These are phyloP conservation scores for Sycobia sp. DNA, from an alignment of 1,140 invertebrate genomes.

Conservation along the genomic window DNA sequence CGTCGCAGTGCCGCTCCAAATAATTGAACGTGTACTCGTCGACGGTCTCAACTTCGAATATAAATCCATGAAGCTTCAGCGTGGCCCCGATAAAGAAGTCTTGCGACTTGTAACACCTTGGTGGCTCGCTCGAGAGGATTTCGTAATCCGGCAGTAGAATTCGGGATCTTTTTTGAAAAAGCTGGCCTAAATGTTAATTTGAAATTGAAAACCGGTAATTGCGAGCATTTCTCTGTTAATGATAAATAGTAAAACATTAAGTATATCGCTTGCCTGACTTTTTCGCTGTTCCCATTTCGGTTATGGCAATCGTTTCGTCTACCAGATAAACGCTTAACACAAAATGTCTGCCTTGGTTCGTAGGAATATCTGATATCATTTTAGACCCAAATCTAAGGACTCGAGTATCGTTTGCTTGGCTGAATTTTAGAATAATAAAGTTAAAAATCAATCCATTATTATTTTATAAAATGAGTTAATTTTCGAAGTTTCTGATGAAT, in stretches of 20 bases:
- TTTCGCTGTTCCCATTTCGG: conserved; percentile 79
- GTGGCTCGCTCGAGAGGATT: conserved; percentile 70
- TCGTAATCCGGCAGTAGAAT: conserved; percentile 78
- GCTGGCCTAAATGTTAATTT: conserved; percentile 68
- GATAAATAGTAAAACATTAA: no score
- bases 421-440: conserved; percentile 52
- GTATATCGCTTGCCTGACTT: no score
- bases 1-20: conserved; percentile 79
- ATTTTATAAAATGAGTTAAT: background rate
- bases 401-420: conserved; percentile 74
- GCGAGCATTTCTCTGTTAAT: no score
- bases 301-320: conserved; percentile 84
- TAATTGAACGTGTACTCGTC: conserved; percentile 86
- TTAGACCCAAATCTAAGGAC: conserved; percentile 79
- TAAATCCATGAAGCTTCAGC: conserved; percentile 76
- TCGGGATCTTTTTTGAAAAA: conserved; percentile 69
- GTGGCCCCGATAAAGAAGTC: conserved; percentile 83
- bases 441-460: no score
- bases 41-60: conserved; percentile 77
- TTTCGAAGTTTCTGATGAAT: no score
- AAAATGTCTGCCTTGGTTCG: conserved; percentile 74
- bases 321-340: conserved; percentile 81
- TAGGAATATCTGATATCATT: conserved; percentile 73
- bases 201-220: no score
- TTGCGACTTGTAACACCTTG: conserved; percentile 73